Conservation (phyloP, 37 sponge, comb jelly and placozoan species). For the Cladorhizidae sp. region DNA sequence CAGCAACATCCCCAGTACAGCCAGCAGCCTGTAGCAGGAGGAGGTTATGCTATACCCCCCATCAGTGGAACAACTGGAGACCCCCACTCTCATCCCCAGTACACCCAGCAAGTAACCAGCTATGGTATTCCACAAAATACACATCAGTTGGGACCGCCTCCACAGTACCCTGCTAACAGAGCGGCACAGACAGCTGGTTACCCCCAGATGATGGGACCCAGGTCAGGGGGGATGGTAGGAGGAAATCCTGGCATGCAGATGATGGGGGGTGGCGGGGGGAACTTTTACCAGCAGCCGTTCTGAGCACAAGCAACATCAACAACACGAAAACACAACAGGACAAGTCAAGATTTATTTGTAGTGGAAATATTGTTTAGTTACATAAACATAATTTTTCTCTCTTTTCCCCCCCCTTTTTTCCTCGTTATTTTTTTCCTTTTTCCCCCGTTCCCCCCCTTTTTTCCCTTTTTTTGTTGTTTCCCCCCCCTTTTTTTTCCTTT, state of each 20-base stretch:
- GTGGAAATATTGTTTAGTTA: no score
- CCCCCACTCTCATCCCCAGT: background rate
- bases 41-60: background rate
- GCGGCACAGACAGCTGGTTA: constrained; percentile 18
- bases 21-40: constrained; percentile 2
- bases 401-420: no score
- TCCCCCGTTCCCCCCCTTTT: no score
- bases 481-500: no score
- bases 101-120: background rate
- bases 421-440: no score
- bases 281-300: no score
- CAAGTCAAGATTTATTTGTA: no score
- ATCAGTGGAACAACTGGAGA: background rate
- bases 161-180: constrained; percentile 43
- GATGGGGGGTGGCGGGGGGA: background rate
- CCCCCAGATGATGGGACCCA: constrained; percentile 34
- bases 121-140: background rate
- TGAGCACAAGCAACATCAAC: no score
- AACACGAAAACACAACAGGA: no score
- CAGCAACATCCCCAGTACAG: constrained; percentile 31
- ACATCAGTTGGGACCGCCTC: constrained; percentile 40
- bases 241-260: constrained; percentile 13
- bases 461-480: no score
- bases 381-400: no score
- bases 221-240: background rate